Base-by-base conservation (phyloP, 2,888 invertebrate genomes). In the Lapara coniferarum region DNA sequence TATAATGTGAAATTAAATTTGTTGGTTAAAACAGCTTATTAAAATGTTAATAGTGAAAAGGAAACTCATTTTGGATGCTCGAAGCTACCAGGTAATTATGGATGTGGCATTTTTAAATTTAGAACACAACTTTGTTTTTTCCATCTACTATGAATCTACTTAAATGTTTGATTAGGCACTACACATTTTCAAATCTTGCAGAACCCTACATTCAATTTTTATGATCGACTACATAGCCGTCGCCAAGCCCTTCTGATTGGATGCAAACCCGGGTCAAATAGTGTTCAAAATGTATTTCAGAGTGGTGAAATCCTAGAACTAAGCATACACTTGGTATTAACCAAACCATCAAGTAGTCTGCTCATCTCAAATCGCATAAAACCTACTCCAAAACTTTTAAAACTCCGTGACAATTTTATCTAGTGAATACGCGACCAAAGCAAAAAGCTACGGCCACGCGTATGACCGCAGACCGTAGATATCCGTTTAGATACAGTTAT, bases 401-500 rank as follows among this genome's bases (percentile, higher is more conserved):
- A 46, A 12, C 10, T 63, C 63, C 19, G 10, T 13, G 10, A 12
- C 19, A 16, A 46, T 63, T 49, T 19, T 63, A 63, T 63, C 49
- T 63, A 49, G 63, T 63, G 19, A 71, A 71, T 66, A 71, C 46
- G 68, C 71, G 67, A 52, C 67, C 53, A 53, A 69, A 74, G 78
- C 81, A 80, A 80, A 81, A 81, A 78, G 78, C 77, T 75, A 78
- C 75, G 70, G 71, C 70, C 78, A 71, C 72, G 70, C 66, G 67
- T 71, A 70, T 72, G 73, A 77, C 77, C 81, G 66, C 78, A 77
- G 68, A 70, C 70, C 78, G 71, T 70, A 78, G 75, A 79, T 77
- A 73, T 72, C 67, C 72, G 77, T 75, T 81, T 75, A 80, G 79
- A 80, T 78, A 80, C 81, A 81, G 73, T 74, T 75, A 72, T 78